Percentiles rank a stretch among this genome's conserved stretches.
phyloP scores from a whole-genome alignment of 1,140 invertebrate genomes.

The Caerostris extrusa region DNA sequence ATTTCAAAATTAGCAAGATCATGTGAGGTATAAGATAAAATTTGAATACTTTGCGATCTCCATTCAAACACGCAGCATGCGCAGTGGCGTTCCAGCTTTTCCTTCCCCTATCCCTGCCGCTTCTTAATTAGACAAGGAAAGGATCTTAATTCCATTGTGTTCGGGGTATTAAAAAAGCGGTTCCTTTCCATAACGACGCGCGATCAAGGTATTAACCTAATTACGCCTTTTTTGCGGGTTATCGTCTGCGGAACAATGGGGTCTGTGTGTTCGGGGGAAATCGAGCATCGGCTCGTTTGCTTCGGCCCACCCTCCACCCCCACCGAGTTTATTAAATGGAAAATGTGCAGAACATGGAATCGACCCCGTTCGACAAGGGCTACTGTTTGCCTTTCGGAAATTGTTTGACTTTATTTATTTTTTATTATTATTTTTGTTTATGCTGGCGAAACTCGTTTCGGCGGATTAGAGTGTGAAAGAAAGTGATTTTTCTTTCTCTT shows the following conservation, averaged over 20 bases:
- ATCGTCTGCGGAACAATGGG: constrained; percentile 7
- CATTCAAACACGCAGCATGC: background rate
- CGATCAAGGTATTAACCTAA: constrained; percentile 63
- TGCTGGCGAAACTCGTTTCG: background rate
- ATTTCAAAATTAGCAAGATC: too few species aligned
- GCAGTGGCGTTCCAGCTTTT: background rate
- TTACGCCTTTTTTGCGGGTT: constrained; percentile 33
- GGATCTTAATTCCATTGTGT: constrained; percentile 56
- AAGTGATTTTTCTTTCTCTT: background rate
- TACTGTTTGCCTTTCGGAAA: background rate
- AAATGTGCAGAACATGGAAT: background rate
- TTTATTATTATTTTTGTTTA: background rate
- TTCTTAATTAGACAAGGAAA: constrained; percentile 43
- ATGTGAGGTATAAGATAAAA: too few species aligned
- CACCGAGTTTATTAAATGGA: background rate
- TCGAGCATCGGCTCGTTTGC: background rate
- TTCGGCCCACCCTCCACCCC: too few species aligned
- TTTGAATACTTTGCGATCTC: too few species aligned
- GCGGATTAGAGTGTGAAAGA: background rate
- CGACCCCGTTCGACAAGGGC: background rate
- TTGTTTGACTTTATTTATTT: background rate
- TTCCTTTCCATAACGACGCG: constrained; percentile 25
- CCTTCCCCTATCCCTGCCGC: background rate
- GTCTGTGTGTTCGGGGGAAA: background rate
- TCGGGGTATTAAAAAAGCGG: constrained; percentile 56